Evolutionary conservation across 2,888 invertebrate species (phyloP).

Genomic region (Shargacucullia verbasci): DNA sequence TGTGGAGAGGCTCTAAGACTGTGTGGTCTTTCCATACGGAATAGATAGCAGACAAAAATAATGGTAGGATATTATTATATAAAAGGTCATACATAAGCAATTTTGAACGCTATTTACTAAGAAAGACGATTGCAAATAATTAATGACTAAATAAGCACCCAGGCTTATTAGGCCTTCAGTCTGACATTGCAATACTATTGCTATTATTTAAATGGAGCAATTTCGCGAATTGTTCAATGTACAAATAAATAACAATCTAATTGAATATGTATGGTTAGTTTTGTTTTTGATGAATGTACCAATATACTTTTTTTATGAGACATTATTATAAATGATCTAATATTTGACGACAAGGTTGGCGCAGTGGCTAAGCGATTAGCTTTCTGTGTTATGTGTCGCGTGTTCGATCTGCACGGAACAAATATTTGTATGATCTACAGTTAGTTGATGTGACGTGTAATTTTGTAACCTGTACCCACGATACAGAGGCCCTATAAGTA

Average conservation of each 20-base stretch:
- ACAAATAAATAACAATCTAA: not conserved
- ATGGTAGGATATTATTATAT: not conserved
- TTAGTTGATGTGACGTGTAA: no score
- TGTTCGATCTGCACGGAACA: no score
- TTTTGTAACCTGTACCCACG: no score
- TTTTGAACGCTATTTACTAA: slow-evolving; percentile 17
- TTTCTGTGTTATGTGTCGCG: no score
- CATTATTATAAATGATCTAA: no score
- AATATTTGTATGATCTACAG: no score
- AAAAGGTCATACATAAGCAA: slow-evolving; percentile 10
- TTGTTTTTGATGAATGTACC: not conserved
- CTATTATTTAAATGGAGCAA: not conserved
- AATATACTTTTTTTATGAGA: not conserved
- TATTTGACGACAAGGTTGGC: no score
- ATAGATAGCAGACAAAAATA: no score
- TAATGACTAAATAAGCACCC: not conserved
- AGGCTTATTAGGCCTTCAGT: slow-evolving; percentile 13
- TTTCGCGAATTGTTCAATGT: slow-evolving; percentile 6
- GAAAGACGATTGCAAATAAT: not conserved
- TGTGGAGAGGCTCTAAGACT: no score
- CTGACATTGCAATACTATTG: slow-evolving; percentile 13
- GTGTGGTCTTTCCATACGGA: no score
- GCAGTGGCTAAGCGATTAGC: no score
- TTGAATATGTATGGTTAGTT: not conserved
- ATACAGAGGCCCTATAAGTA: no score